These are phyloP conservation scores for Poeciliopsis infans DNA, from an alignment of 2,797 vertebrate species.

Conservation along the genomic window DNA sequence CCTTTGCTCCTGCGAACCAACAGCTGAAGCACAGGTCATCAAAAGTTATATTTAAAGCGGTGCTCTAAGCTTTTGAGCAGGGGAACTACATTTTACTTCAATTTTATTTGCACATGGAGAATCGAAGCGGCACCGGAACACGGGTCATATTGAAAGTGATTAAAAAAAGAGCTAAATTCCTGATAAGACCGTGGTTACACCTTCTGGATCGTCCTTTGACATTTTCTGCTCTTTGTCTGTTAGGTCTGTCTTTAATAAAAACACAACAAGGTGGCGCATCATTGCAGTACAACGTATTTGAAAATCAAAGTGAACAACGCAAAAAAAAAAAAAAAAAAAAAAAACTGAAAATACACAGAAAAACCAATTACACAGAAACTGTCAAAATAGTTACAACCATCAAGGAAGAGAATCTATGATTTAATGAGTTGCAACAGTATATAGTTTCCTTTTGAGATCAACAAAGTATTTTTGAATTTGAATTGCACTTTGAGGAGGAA, in stretches of 20 bases:
- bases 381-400: no score
- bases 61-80: neutral
- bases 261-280: no score
- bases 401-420: no score
- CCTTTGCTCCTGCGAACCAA: neutral
- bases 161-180: neutral
- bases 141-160: neutral
- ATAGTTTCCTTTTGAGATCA: no score
- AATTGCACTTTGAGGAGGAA: no score
- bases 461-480: no score
- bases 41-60: neutral
- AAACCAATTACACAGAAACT: no score
- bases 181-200: neutral
- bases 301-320: no score
- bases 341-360: no score
- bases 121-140: neutral
- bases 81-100: neutral
- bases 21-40: neutral
- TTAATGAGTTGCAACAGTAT: no score
- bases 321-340: no score
- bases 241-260: neutral
- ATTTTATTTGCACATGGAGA: neutral
- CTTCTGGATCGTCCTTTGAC: neutral
- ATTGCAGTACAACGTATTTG: no score
- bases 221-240: neutral